A percentile compares a stretch with the other conserved stretches of the same genome.
These are phyloP conservation scores for Portevinia maculata DNA, from an alignment of 2,888 invertebrate genomes.

Conservation along the genomic window DNA sequence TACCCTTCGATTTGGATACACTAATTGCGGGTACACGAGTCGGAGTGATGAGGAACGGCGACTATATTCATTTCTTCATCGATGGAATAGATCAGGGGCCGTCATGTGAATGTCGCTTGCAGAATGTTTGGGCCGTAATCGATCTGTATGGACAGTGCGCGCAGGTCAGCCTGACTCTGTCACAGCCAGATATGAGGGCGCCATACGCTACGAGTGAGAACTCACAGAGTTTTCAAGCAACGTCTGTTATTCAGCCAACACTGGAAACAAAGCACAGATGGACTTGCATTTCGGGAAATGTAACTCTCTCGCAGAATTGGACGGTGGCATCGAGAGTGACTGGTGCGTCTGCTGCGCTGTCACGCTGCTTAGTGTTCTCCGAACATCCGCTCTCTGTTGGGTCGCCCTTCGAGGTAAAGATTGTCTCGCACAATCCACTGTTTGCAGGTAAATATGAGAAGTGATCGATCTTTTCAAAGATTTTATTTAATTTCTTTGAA, in stretches of 20 bases:
- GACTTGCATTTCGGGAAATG: conserved; percentile 82
- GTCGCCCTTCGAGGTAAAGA: conserved; percentile 82
- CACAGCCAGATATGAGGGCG: conserved; percentile 79
- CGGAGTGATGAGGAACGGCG: conserved; percentile 94
- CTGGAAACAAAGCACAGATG: conserved; percentile 82
- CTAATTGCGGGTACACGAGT: conserved; percentile 90
- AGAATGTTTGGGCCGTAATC: conserved; percentile 95
- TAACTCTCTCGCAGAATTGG: conserved; percentile 82
- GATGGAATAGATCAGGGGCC: conserved; percentile 94
- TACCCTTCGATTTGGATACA: conserved; percentile 92
- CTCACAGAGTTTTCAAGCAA: conserved; percentile 85
- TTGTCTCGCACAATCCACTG: conserved; percentile 81
- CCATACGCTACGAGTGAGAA: conserved; percentile 84
- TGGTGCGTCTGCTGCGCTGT: conserved; percentile 80
- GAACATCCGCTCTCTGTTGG: conserved; percentile 81
- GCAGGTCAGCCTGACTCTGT: conserved; percentile 87
- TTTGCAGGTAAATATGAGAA: conserved; percentile 79
- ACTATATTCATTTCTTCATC: conserved; percentile 93
- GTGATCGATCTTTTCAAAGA: no score
- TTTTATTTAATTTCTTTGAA: conserved; percentile 81
- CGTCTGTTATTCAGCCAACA: conserved; percentile 84
- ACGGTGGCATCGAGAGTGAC: conserved; percentile 81
- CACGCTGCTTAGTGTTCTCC: conserved; percentile 82
- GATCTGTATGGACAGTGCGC: conserved; percentile 97
- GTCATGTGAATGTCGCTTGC: conserved; percentile 91